A percentile compares a stretch with the other conserved stretches of the same genome.
These are phyloP conservation scores for Macrocentrus cingulum DNA, from an alignment of 1,140 invertebrate genomes.

Conservation along the genomic window DNA sequence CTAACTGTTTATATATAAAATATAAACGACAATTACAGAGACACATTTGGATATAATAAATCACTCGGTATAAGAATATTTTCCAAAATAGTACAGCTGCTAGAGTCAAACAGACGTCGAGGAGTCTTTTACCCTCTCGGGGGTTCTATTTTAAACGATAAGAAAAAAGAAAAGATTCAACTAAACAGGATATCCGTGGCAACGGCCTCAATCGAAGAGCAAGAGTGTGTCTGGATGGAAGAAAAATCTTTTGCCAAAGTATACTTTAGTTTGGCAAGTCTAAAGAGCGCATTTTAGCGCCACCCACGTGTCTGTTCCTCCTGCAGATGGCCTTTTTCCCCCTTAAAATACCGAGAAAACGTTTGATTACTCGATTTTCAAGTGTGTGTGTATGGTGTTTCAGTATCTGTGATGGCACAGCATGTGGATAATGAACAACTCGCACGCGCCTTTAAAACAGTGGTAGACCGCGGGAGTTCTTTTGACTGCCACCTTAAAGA, in stretches of 20 bases:
- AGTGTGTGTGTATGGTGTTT: conserved; percentile 1
- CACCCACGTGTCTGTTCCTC: conserved; percentile 37
- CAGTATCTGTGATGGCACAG: not conserved
- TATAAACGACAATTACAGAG: not conserved
- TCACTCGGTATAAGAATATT: not conserved
- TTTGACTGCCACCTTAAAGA: conserved; percentile 23
- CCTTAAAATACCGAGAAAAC: conserved; percentile 5
- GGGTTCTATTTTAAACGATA: not conserved
- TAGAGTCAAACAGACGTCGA: too few species aligned
- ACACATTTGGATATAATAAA: not conserved
- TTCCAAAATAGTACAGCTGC: not conserved
- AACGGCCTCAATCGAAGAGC: too few species aligned
- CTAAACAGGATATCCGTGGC: conserved; percentile 2
- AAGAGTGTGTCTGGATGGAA: too few species aligned
- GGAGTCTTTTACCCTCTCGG: not conserved
- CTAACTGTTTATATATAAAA: too few species aligned
- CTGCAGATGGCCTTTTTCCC: conserved; percentile 52
- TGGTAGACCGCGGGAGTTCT: conserved; percentile 28
- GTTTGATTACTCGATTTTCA: conserved; percentile 24
- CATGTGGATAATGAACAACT: not conserved
- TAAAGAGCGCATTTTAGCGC: conserved; percentile 26
- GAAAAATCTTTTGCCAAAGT: too few species aligned
- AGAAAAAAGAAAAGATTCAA: not conserved
- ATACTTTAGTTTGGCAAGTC: not conserved
- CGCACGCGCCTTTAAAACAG: conserved; percentile 19